phyloP scores from a whole-genome alignment of 2,113 vertebrate species.

The Oncorhynchus mykiss region DNA sequence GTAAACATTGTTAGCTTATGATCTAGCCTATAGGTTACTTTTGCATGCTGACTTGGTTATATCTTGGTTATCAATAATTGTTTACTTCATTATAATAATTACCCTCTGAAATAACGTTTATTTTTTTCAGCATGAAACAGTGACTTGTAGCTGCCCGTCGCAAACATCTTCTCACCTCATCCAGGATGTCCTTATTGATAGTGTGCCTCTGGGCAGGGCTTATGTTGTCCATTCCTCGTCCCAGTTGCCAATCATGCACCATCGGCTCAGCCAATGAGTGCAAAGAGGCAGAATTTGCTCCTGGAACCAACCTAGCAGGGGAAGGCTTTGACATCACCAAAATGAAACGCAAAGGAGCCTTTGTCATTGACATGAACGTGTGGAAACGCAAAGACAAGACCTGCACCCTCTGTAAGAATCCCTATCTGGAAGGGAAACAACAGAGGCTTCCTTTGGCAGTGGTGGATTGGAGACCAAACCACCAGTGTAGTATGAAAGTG shows the following conservation, averaged over 20 bases:
- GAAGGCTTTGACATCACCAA: slow-evolving; percentile 77
- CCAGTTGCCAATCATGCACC: slow-evolving; percentile 39
- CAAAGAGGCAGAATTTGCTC: slow-evolving; percentile 60
- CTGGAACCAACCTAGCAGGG: slow-evolving; percentile 68
- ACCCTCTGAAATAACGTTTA: background rate
- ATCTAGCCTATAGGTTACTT: too few relatives aligned
- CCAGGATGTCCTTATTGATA: slow-evolving; percentile 45
- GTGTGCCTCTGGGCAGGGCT: slow-evolving; percentile 24
- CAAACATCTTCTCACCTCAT: background rate
- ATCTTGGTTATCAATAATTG: too few relatives aligned
- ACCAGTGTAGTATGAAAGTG: slow-evolving; percentile 65
- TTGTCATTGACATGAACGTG: slow-evolving; percentile 63
- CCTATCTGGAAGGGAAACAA: slow-evolving; percentile 44
- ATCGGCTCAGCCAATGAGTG: slow-evolving; percentile 58
- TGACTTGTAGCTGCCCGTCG: too few relatives aligned
- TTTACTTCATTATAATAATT: background rate
- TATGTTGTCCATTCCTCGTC: slow-evolving; percentile 38
- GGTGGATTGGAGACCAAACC: slow-evolving; percentile 73
- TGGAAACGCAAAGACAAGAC: slow-evolving; percentile 68
- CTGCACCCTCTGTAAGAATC: slow-evolving; percentile 78
- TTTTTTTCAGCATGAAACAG: too few relatives aligned
- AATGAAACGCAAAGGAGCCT: slow-evolving; percentile 71
- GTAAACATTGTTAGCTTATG: too few relatives aligned
- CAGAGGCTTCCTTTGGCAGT: slow-evolving; percentile 77
- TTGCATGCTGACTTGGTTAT: too few relatives aligned